Percentiles rank a stretch among this genome's conserved stretches.
phyloP scores from a whole-genome alignment of 2,113 vertebrate genomes.

The Fregetta grallaria region DNA sequence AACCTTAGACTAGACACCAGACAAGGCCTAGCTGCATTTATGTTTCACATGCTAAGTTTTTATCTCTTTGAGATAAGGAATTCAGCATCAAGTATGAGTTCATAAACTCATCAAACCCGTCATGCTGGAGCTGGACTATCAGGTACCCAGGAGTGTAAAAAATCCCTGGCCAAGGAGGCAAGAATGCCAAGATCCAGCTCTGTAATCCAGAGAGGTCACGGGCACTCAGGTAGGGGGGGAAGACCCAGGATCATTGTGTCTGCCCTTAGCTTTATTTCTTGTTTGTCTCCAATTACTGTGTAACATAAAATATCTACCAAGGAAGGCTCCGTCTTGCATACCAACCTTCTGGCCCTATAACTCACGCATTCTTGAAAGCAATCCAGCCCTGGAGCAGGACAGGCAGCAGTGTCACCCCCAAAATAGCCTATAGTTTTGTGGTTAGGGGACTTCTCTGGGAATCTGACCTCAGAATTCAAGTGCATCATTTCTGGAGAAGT shows the following conservation, averaged over 20 bases:
- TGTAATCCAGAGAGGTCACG: not conserved
- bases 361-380: not conserved
- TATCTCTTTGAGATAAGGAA: not conserved
- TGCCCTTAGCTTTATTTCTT: slow-evolving; percentile 8
- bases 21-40: not conserved
- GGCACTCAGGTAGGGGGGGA: not conserved
- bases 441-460: not conserved
- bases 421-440: not conserved
- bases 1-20: not conserved
- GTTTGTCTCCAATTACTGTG: slow-evolving; percentile 23
- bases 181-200: not conserved
- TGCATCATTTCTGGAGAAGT: not conserved
- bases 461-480: not conserved
- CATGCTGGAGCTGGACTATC: not conserved
- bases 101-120: not conserved
- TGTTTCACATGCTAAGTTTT: not conserved
- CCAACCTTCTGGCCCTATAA: not conserved
- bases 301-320: slow-evolving; percentile 26
- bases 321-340: not conserved
- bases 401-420: not conserved
- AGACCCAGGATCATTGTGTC: not conserved
- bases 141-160: not conserved
- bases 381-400: not conserved
- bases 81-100: not conserved
- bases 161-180: not conserved